Evolutionary conservation across 1,140 invertebrate species (phyloP).

Genomic region (Caenorhabditis briggsae): DNA sequence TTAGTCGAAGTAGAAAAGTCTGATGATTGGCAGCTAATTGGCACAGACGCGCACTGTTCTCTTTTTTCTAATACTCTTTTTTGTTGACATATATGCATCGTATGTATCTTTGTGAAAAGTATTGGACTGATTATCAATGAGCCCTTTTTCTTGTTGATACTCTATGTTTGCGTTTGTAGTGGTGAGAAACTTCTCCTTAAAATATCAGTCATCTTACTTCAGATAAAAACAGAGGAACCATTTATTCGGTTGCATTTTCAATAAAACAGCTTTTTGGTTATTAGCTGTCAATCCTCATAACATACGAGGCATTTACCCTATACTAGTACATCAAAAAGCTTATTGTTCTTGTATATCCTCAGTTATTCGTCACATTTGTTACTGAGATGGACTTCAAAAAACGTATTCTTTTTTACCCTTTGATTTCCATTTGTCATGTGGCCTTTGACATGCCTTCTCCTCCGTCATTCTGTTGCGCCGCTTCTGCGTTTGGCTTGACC

Average conservation of each 20-base stretch:
- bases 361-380: too few species aligned
- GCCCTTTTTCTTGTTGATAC: neutral
- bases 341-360: neutral
- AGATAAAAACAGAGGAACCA: too few species aligned
- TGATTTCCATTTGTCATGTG: neutral
- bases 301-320: too few species aligned
- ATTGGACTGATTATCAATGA: neutral
- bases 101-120: neutral
- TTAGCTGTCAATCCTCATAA: too few species aligned
- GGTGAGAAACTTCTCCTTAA: too few species aligned
- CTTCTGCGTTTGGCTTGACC: neutral
- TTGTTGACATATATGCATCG: neutral
- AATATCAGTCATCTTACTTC: too few species aligned
- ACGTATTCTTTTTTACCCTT: neutral
- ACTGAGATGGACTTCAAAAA: neutral
- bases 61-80: neutral
- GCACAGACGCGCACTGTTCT: neutral
- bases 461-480: neutral
- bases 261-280: too few species aligned
- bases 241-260: too few species aligned
- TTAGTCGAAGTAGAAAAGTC: too few species aligned
- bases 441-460: neutral
- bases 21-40: slow-evolving; percentile 2
- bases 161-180: too few species aligned
- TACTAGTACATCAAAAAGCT: neutral